phyloP scores from a whole-genome alignment of 1,140 invertebrate genomes.

The Pararge aegeria region DNA sequence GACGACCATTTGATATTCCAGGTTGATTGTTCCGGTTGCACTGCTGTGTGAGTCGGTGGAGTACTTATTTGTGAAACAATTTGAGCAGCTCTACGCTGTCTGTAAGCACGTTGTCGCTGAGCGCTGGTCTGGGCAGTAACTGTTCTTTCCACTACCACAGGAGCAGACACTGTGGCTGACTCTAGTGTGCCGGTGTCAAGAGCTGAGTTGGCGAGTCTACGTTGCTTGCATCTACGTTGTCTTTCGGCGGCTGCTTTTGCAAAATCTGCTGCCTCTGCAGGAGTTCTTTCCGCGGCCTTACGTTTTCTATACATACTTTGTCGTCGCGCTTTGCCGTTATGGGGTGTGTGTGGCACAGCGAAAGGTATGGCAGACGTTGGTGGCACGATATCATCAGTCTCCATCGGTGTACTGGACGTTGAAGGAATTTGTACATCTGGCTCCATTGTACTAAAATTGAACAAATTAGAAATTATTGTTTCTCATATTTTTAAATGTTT shows the following conservation, averaged over 20 bases:
- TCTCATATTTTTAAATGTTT: not conserved
- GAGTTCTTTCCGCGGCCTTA: conserved; percentile 40
- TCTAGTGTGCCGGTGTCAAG: conserved; percentile 31
- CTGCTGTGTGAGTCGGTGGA: conserved; percentile 29
- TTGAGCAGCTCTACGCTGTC: conserved; percentile 30
- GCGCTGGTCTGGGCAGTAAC: conserved; percentile 27
- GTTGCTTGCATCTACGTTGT: conserved; percentile 37
- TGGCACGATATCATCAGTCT: conserved; percentile 31
- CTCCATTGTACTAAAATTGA: conserved; percentile 29
- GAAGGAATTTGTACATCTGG: conserved; percentile 31
- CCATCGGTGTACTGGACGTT: conserved; percentile 36
- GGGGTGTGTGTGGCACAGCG: conserved; percentile 1
- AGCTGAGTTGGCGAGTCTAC: conserved; percentile 31
- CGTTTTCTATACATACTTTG: conserved; percentile 51
- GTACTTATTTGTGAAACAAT: conserved; percentile 31
- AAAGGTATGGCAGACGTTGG: conserved; percentile 12
- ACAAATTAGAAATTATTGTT: conserved; percentile 9
- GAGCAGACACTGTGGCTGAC: conserved; percentile 24
- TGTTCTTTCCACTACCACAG: conserved; percentile 19
- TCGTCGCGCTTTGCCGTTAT: conserved; percentile 35
- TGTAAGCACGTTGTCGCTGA: conserved; percentile 28
- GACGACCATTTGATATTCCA: conserved; percentile 41
- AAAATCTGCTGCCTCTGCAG: conserved; percentile 34
- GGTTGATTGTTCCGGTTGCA: conserved; percentile 32
- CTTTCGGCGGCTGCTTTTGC: conserved; percentile 33